Evolutionary conservation across 1,140 invertebrate species (phyloP).

Genomic region (Drosophila erecta): DNA sequence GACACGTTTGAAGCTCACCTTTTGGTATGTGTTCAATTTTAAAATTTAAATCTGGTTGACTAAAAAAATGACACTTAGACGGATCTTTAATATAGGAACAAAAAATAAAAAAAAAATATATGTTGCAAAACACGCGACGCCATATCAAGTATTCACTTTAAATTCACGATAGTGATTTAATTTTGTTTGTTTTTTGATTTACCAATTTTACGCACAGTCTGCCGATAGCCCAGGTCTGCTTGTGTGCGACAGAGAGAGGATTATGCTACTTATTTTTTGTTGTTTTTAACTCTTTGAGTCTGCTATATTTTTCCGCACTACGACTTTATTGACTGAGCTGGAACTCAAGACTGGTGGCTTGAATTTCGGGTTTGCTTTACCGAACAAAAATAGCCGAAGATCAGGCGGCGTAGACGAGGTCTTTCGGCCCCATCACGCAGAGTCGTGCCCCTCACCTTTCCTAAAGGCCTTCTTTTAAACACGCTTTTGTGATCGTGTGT

Average conservation of each 20-base stretch:
- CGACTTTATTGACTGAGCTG: slow-evolving; percentile 61
- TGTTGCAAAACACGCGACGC: slow-evolving; percentile 13
- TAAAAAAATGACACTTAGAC: slow-evolving; percentile 5
- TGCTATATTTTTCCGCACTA: slow-evolving; percentile 16
- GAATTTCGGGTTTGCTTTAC: slow-evolving; percentile 30
- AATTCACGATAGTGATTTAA: slow-evolving; percentile 1
- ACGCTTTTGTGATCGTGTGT: slow-evolving; percentile 15
- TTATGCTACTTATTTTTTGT: neutral
- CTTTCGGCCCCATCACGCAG: neutral
- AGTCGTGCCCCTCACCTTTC: slow-evolving; percentile 9
- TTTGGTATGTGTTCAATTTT: slow-evolving; percentile 26
- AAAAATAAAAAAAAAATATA: slow-evolving; percentile 20
- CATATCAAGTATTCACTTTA: slow-evolving; percentile 4
- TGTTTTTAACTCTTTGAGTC: slow-evolving; percentile 5
- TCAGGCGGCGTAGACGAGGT: slow-evolving; percentile 10
- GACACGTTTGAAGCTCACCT: slow-evolving; percentile 24
- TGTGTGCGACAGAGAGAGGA: slow-evolving; percentile 4
- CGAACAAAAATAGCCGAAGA: slow-evolving; percentile 2
- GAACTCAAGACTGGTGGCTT: slow-evolving; percentile 61
- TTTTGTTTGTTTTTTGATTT: slow-evolving; percentile 61
- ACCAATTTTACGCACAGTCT: slow-evolving; percentile 78
- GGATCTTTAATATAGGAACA: slow-evolving; percentile 29
- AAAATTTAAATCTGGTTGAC: slow-evolving; percentile 32
- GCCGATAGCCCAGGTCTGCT: slow-evolving; percentile 31
- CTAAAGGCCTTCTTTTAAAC: neutral